phyloP scores from a whole-genome alignment of 2,888 invertebrate genomes.

The Melangyna quadrimaculata region DNA sequence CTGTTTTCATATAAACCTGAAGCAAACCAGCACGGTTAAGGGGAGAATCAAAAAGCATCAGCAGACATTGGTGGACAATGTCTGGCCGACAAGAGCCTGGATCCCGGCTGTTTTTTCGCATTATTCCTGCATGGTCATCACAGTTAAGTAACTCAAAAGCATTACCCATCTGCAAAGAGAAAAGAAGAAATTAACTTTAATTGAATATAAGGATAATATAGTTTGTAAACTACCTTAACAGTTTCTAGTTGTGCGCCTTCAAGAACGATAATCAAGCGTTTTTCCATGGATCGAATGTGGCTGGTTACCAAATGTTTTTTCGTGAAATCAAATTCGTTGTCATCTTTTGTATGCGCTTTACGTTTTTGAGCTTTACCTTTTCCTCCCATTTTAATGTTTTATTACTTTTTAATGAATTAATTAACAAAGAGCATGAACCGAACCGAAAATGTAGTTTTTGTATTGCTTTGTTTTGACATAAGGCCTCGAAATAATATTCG shows the following conservation, averaged over 20 bases:
- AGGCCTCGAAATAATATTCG: background rate
- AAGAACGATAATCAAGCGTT: constrained; percentile 94
- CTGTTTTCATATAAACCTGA: constrained; percentile 97
- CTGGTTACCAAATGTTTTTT: constrained; percentile 90
- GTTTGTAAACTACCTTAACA: constrained; percentile 88
- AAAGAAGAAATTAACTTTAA: background rate
- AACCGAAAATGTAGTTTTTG: background rate
- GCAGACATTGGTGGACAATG: constrained; percentile 97
- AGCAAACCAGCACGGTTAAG: constrained; percentile 96
- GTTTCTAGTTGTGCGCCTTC: constrained; percentile 98
- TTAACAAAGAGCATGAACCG: background rate
- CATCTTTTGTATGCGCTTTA: constrained; percentile 82
- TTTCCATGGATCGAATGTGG: constrained; percentile 91
- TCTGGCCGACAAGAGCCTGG: constrained; percentile 96
- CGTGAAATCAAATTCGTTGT: constrained; percentile 89
- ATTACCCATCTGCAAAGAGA: constrained; percentile 87
- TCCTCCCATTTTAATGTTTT: constrained; percentile 75
- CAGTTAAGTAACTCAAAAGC: constrained; percentile 95
- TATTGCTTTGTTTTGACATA: constrained; percentile 21
- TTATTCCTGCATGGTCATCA: constrained; percentile 93
- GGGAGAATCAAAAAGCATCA: constrained; percentile 99
- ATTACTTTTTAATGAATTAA: background rate
- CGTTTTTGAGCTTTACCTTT: constrained; percentile 78
- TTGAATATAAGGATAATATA: background rate
- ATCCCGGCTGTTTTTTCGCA: constrained; percentile 93